phyloP scores from a whole-genome alignment of 2,797 vertebrate species.

The Epinephelus awoara region DNA sequence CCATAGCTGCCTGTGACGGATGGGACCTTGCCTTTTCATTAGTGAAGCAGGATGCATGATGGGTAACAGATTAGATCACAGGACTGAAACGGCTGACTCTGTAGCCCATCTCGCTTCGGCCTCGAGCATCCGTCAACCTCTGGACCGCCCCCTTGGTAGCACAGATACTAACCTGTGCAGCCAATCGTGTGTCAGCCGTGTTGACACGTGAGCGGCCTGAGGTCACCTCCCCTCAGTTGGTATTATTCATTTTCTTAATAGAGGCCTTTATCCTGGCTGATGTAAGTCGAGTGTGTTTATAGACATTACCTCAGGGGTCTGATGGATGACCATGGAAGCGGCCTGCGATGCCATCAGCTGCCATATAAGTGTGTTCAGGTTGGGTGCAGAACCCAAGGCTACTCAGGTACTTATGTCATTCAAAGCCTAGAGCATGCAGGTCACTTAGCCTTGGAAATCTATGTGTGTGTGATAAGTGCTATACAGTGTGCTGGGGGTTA shows the following conservation, averaged over 20 bases:
- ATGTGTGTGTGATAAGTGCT: conserved; percentile 28
- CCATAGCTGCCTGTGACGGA: conserved; percentile 72
- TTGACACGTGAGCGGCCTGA: conserved; percentile 51
- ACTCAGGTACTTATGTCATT: conserved; percentile 66
- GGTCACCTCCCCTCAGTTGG: conserved; percentile 64
- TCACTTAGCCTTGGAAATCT: conserved; percentile 73
- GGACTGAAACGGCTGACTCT: conserved; percentile 75
- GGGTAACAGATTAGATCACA: conserved; percentile 84
- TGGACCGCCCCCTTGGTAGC: conserved; percentile 22
- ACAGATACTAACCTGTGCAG: conserved; percentile 35
- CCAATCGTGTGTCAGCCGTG: conserved; percentile 46
- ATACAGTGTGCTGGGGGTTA: conserved; percentile 9
- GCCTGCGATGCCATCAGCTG: conserved; percentile 49
- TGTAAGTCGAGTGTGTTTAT: conserved; percentile 54
- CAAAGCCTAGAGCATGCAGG: conserved; percentile 63
- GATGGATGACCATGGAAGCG: conserved; percentile 61
- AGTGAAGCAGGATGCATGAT: conserved; percentile 81
- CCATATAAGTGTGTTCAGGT: conserved; percentile 68
- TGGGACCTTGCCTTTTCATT: conserved; percentile 85
- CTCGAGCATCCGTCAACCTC: conserved; percentile 70
- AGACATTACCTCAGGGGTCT: conserved; percentile 60
- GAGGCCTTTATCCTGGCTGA: conserved; percentile 73
- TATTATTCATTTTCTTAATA: conserved; percentile 75
- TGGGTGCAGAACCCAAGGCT: conserved; percentile 74
- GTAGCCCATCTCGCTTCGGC: conserved; percentile 68